phyloP scores from a whole-genome alignment of 1,140 invertebrate species.

The Nasonia vitripennis region DNA sequence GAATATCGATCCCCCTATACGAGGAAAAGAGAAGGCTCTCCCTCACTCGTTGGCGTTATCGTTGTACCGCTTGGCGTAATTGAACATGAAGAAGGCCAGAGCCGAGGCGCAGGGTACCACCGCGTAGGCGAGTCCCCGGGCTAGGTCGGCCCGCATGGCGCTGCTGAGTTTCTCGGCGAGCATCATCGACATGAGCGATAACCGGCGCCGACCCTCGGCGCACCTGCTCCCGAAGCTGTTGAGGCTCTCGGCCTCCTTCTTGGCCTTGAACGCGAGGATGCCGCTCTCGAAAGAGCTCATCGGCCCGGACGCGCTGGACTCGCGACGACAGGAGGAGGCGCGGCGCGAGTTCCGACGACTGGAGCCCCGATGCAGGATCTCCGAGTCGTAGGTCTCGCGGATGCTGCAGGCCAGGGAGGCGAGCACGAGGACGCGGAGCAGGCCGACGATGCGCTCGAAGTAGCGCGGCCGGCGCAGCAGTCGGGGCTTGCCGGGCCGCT shows the following conservation, averaged over 20 bases:
- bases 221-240: slow-evolving; percentile 7
- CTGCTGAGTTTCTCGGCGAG: slow-evolving; percentile 62
- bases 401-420: slow-evolving; percentile 30
- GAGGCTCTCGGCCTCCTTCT: not conserved
- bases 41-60: slow-evolving; percentile 22
- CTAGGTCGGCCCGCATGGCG: slow-evolving; percentile 64
- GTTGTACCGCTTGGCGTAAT: slow-evolving; percentile 33
- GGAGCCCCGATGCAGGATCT: slow-evolving; percentile 46
- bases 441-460: slow-evolving; percentile 37
- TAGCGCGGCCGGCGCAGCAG: slow-evolving; percentile 29
- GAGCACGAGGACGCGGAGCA: slow-evolving; percentile 25
- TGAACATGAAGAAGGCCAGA: slow-evolving; percentile 49
- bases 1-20: not conserved
- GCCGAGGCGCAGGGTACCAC: slow-evolving; percentile 67
- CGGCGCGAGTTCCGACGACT: slow-evolving; percentile 32
- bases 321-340: not conserved
- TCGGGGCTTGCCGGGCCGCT: not conserved
- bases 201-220: slow-evolving; percentile 58
- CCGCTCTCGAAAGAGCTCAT: not conserved
- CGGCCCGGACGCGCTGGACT: not conserved
- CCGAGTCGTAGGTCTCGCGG: slow-evolving; percentile 46
- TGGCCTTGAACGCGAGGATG: not conserved
- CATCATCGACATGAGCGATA: slow-evolving; percentile 64
- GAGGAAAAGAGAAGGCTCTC: not conserved
- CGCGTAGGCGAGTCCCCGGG: slow-evolving; percentile 63